Conservation (phyloP, 2,113 vertebrate genomes). For the Helogale parvula region DNA sequence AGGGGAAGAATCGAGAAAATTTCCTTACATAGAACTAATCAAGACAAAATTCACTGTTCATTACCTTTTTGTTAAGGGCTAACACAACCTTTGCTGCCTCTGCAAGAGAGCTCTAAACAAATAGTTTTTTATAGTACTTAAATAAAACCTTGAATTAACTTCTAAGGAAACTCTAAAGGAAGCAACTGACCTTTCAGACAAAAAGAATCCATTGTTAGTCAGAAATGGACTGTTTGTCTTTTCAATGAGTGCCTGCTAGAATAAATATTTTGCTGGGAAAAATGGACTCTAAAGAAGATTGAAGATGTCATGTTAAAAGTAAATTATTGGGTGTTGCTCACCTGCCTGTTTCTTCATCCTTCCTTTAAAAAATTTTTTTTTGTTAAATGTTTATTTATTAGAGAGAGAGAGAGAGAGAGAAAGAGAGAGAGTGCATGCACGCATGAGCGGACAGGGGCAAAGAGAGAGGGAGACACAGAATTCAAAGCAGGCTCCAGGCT, state of each 20-base stretch:
- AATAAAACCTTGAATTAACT: conserved; percentile 31
- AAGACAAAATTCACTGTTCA: conserved; percentile 11
- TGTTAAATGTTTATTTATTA: no score
- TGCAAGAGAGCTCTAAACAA: conserved; percentile 50
- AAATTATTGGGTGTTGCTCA: background rate
- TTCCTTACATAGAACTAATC: background rate
- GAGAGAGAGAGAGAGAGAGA: no score
- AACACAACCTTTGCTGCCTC: background rate
- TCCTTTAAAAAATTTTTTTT: background rate
- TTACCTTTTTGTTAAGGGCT: conserved; percentile 22
- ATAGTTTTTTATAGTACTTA: conserved; percentile 43
- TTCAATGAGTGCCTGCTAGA: conserved; percentile 33
- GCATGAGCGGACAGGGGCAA: no score
- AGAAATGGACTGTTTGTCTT: conserved; percentile 53
- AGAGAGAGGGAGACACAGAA: no score
- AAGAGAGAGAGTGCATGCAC: no score
- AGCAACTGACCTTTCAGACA: conserved; percentile 49
- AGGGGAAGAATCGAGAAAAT: background rate
- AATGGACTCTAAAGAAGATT: conserved; percentile 31
- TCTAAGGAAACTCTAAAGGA: conserved; percentile 35
- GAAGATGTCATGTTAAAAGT: background rate
- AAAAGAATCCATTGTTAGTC: conserved; percentile 62
- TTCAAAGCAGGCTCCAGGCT: no score
- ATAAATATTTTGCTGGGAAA: conserved; percentile 55
- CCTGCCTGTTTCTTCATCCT: background rate